Base-by-base conservation (phyloP, 2,888 invertebrate genomes). In the Tetrapedia diversipes region DNA sequence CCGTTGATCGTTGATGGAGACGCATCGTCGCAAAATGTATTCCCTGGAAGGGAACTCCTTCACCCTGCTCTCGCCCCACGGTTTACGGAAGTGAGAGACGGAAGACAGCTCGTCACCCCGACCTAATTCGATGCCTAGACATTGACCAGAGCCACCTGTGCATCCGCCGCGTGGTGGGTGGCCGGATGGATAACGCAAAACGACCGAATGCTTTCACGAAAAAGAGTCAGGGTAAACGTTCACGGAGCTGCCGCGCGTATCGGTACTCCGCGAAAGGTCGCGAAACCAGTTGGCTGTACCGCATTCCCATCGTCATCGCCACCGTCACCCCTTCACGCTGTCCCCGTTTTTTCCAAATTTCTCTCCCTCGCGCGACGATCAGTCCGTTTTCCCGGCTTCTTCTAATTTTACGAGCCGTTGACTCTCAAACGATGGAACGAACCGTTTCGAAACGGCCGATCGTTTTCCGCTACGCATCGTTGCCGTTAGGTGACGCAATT, bases 381-480 rank as follows among this genome's bases (percentile, higher is more conserved):
- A 29, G 56, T 64, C 72, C 72, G 74, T 71, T 87, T 88, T 85
- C 85, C 87, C 82, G 82, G 80, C 84, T 84, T 81, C 84, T 85
- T 82, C 88, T 90, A 91, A 91, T 91, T 91, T 91, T 90, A 90
- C 91, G 91, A 91, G 89, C 90, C 91, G 90, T 91, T 91, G 90
- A 90, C 90, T 90, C 86, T 67, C 88, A 89, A 90, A 90, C 91
- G 91, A 90, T 89, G 86, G 83, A 79, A 86, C 82, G 77, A 80
- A 81, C 79, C 83, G 80, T 86, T 86, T 84, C 85, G 84, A 86
- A 79, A 80, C 85, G 76, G 70, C 76, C 84, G 79, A 71, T 60
- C 83, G 80, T 88, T 87, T 83, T 79, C 83, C 86, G 84, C 78
- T 83, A 84, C 86, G 84, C 84, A 80, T 79, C 87, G 86, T 85